Conservation (phyloP, 2,888 invertebrate genomes). For the Dryocosmus kuriphilus region DNA sequence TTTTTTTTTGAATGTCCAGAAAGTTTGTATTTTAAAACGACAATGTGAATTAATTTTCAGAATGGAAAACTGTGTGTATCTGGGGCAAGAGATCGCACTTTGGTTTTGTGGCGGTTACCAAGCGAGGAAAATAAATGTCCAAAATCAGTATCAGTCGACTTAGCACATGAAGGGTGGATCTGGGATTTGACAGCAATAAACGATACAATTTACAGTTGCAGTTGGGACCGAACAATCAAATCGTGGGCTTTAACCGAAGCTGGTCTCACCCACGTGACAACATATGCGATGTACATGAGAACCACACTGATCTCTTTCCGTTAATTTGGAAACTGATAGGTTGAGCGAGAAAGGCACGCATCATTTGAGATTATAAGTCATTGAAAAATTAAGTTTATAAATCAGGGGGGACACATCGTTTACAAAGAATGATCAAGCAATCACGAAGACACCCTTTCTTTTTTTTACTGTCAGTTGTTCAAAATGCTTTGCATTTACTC, state of each 20-base stretch:
- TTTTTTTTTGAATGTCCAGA: not conserved
- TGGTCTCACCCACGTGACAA: slow-evolving; percentile 78
- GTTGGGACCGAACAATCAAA: slow-evolving; percentile 82
- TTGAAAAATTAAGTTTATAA: not conserved
- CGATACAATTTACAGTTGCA: slow-evolving; percentile 80
- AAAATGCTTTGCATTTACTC: not conserved
- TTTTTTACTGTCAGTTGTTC: not conserved
- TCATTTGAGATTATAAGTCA: slow-evolving; percentile 11
- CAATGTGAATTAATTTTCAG: slow-evolving; percentile 55
- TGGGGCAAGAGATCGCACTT: slow-evolving; percentile 81
- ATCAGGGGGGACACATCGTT: not conserved
- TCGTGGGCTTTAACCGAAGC: slow-evolving; percentile 79
- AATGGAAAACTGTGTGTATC: slow-evolving; percentile 78
- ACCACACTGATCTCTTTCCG: slow-evolving; percentile 44
- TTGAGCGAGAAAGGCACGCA: slow-evolving; percentile 52
- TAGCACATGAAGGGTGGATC: slow-evolving; percentile 83
- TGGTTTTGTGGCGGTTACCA: slow-evolving; percentile 79
- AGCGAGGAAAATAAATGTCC: slow-evolving; percentile 67
- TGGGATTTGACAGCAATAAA: slow-evolving; percentile 81
- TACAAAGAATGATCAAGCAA: not conserved
- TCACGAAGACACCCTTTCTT: not conserved
- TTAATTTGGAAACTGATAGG: slow-evolving; percentile 42
- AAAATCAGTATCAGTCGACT: slow-evolving; percentile 64
- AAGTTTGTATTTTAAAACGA: no score
- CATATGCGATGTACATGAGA: slow-evolving; percentile 75